A percentile compares a stretch with the other conserved stretches of the same genome.
Evolutionary conservation across 2,888 invertebrate genomes (phyloP).

Genomic region (Standfussiana lucernea): DNA sequence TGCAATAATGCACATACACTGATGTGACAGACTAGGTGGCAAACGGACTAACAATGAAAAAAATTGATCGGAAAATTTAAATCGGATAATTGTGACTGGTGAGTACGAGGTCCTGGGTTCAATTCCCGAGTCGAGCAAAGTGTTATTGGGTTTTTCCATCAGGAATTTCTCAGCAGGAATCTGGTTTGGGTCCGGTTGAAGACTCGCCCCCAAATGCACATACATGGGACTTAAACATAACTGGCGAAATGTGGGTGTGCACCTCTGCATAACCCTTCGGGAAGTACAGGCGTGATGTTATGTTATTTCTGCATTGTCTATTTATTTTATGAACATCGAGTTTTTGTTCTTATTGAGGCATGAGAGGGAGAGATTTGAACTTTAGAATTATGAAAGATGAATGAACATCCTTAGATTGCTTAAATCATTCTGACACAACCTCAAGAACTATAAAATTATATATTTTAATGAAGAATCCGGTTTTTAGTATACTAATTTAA

Average conservation of each 20-base stretch:
- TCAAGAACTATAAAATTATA: conserved; percentile 13
- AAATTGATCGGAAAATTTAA: neutral
- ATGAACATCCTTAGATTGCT: neutral
- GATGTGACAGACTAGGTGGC: neutral
- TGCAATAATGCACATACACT: neutral
- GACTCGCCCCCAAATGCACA: too few relatives aligned
- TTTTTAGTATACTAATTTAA: conserved; percentile 20
- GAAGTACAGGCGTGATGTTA: neutral
- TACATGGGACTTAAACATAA: neutral
- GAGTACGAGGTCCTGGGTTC: neutral
- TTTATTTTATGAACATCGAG: neutral
- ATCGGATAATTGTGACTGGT: neutral
- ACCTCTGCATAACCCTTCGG: neutral
- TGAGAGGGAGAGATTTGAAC: neutral
- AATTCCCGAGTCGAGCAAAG: neutral
- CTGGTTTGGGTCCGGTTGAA: neutral
- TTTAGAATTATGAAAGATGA: conserved; percentile 12
- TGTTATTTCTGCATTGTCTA: neutral
- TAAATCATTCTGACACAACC: conserved; percentile 19
- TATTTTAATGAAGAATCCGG: conserved; percentile 10
- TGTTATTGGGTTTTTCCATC: neutral
- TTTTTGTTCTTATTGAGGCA: neutral
- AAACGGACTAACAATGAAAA: neutral
- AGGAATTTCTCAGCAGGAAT: neutral
- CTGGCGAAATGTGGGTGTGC: neutral